Evolutionary conservation across 2,113 vertebrate genomes (phyloP).

Genomic region (Pangasianodon hypophthalmus): DNA sequence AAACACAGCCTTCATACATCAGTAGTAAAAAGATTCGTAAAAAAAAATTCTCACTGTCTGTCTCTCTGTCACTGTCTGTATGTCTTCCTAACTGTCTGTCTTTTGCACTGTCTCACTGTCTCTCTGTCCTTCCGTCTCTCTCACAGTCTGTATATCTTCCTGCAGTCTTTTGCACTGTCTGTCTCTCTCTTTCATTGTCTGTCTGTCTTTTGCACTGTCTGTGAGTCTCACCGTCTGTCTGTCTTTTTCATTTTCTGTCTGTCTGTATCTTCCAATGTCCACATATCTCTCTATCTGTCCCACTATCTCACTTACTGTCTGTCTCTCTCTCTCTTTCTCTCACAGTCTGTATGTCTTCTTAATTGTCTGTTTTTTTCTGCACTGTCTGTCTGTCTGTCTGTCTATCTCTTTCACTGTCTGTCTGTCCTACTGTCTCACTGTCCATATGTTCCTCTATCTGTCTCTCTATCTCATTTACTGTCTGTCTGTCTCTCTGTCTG

Average conservation of each 20-base stretch:
- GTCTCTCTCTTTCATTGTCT: neutral
- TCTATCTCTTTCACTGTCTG: neutral
- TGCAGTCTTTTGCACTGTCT: neutral
- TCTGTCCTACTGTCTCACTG: neutral
- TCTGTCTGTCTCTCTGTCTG: neutral
- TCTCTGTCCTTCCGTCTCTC: neutral
- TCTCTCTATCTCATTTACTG: neutral
- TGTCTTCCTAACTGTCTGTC: neutral
- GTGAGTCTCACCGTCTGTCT: neutral
- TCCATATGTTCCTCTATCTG: neutral
- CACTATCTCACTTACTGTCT: neutral
- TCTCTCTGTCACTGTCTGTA: neutral
- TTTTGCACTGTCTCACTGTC: neutral
- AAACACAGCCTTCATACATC: too few species aligned
- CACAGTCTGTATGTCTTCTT: neutral
- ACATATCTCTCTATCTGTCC: neutral
- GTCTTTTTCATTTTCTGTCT: neutral
- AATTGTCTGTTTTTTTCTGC: neutral
- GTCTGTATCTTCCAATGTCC: neutral
- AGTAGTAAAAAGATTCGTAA: neutral
- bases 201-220: neutral
- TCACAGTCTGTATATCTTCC: neutral
- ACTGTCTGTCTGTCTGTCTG: neutral
- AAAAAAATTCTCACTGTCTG: neutral
- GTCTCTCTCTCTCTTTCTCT: neutral